These are phyloP conservation scores for Psilopsiagon aurifrons DNA, from an alignment of 2,113 vertebrate genomes.

Conservation along the genomic window DNA sequence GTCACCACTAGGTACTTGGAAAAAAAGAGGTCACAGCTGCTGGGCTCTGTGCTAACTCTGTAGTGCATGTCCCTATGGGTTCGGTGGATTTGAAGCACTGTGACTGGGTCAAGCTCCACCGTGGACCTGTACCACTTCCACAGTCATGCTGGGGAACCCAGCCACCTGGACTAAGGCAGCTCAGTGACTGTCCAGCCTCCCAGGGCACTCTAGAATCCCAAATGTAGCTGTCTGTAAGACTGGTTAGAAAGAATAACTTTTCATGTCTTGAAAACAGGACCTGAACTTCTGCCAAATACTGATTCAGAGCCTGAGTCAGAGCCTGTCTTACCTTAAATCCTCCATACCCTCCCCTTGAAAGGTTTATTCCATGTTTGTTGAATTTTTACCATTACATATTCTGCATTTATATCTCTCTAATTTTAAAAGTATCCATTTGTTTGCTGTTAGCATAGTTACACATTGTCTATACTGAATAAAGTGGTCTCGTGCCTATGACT, in stretches of 20 bases:
- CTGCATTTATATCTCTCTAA: neutral
- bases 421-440: neutral
- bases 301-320: neutral
- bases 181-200: neutral
- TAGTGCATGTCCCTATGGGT: neutral
- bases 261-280: neutral
- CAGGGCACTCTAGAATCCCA: neutral
- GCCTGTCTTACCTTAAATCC: neutral
- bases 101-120: neutral
- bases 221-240: neutral
- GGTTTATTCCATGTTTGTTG: neutral
- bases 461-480: constrained; percentile 10
- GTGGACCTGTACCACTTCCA: too few species aligned
- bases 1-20: neutral
- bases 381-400: neutral
- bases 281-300: neutral
- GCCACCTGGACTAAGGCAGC: fast-evolving
- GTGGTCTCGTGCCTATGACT: neutral
- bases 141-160: neutral
- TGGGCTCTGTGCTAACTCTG: neutral
- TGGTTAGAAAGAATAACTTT: neutral
- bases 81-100: neutral
- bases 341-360: neutral
- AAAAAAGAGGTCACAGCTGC: neutral
- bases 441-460: neutral